phyloP scores from a whole-genome alignment of 2,888 invertebrate genomes.

The Helobdella robusta region DNA sequence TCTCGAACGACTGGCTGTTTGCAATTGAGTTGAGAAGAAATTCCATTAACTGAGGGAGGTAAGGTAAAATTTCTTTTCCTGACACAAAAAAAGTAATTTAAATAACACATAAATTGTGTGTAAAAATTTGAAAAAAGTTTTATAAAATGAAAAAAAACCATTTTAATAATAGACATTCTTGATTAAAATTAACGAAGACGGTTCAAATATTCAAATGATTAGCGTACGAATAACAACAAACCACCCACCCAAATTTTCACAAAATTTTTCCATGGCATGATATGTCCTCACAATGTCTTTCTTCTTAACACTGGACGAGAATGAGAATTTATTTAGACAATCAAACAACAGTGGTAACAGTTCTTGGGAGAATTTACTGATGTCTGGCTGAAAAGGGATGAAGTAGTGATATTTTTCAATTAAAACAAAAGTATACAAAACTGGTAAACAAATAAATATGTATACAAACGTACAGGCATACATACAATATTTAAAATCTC shows the following conservation, averaged over 20 bases:
- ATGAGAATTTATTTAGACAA: conserved; percentile 51
- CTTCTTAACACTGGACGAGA: conserved; percentile 46
- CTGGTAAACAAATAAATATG: neutral
- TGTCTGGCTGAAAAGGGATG: conserved; percentile 57
- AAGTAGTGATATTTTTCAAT: neutral
- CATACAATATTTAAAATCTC: no score
- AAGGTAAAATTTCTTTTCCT: conserved; percentile 63
- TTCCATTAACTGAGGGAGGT: conserved; percentile 64
- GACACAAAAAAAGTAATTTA: conserved; percentile 20
- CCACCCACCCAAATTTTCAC: conserved; percentile 58
- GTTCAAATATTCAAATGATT: no score
- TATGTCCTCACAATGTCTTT: conserved; percentile 58
- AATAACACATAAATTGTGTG: neutral
- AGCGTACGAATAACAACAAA: no score
- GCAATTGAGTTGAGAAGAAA: conserved; percentile 54
- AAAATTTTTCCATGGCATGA: conserved; percentile 69
- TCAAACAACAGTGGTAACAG: conserved; percentile 65
- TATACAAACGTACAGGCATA: no score
- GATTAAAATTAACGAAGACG: no score
- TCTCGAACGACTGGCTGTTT: conserved; percentile 35
- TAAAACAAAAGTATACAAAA: neutral
- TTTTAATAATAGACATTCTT: neutral
- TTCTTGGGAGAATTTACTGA: conserved; percentile 63
- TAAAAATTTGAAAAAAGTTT: no score
- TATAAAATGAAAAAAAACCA: no score